Evolutionary conservation across 2,888 invertebrate species (phyloP).

Genomic region (Drosophila lacicola): DNA sequence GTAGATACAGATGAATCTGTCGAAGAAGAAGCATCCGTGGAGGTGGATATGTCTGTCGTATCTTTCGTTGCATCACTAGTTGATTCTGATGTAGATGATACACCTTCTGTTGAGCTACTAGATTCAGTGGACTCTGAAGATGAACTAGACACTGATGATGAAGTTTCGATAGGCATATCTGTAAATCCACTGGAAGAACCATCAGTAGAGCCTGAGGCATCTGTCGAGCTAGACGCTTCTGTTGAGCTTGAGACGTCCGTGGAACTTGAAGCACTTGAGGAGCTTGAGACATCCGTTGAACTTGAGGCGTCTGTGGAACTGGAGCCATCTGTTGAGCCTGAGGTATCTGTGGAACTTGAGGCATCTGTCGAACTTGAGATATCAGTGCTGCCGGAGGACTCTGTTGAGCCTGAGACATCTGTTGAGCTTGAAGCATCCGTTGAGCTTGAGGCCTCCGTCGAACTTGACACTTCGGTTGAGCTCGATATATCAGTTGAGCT

Average conservation of each 20-base stretch:
- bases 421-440: conserved; percentile 36
- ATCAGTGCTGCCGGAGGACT: conserved; percentile 33
- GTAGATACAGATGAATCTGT: conserved; percentile 42
- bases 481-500: conserved; percentile 15
- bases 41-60: conserved; percentile 41
- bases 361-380: conserved; percentile 29
- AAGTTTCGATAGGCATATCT: conserved; percentile 18
- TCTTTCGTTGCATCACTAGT: conserved; percentile 32
- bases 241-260: conserved; percentile 30
- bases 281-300: conserved; percentile 39
- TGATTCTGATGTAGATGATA: conserved; percentile 34
- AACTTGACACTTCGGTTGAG: conserved; percentile 34
- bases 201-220: conserved; percentile 23
- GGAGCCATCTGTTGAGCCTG: conserved; percentile 34
- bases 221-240: conserved; percentile 30
- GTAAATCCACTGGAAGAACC: conserved; percentile 31
- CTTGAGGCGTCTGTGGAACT: conserved; percentile 36
- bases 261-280: conserved; percentile 42
- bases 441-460: conserved; percentile 33
- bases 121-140: conserved; percentile 35
- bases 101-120: conserved; percentile 45
- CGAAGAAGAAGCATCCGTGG: conserved; percentile 40
- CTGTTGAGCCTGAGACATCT: conserved; percentile 46
- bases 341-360: conserved; percentile 27
- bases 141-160: conserved; percentile 31